Percentiles rank a stretch among this genome's conserved stretches.
phyloP scores from a whole-genome alignment of 2,888 invertebrate species.

The Nephrocerus scutellatus region DNA sequence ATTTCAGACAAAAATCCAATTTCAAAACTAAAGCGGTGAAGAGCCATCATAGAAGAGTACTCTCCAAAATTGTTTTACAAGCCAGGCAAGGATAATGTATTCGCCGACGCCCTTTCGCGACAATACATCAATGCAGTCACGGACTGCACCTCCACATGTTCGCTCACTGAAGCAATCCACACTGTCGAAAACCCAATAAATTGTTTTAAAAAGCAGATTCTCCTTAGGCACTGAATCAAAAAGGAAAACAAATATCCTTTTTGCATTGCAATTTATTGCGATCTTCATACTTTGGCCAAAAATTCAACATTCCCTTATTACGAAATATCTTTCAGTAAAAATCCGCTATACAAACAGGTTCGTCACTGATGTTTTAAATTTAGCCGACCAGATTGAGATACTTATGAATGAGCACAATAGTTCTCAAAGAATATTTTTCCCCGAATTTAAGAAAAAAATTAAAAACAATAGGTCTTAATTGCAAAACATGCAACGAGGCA shows the following conservation, averaged over 20 bases:
- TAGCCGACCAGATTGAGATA: constrained; percentile 17
- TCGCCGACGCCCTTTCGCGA: constrained; percentile 19
- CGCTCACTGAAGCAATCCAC: constrained; percentile 10
- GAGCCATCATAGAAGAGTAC: constrained; percentile 19
- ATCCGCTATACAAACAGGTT: constrained; percentile 12
- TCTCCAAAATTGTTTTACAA: constrained; percentile 17
- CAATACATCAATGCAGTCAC: constrained; percentile 13
- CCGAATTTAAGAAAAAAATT: too few relatives aligned
- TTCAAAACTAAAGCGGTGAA: constrained; percentile 19
- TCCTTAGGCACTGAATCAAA: constrained; percentile 8
- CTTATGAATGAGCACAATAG: constrained; percentile 4
- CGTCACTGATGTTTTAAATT: constrained; percentile 17
- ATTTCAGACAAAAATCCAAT: constrained; percentile 22
- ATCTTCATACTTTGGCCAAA: constrained; percentile 6
- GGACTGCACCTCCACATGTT: constrained; percentile 11
- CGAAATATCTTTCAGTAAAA: constrained; percentile 15
- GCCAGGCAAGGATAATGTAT: constrained; percentile 18
- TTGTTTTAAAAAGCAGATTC: constrained; percentile 17
- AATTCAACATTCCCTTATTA: constrained; percentile 11
- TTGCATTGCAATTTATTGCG: constrained; percentile 12
- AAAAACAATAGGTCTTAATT: too few relatives aligned
- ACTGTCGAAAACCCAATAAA: constrained; percentile 10
- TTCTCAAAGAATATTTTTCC: too few relatives aligned
- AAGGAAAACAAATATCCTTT: constrained; percentile 7
- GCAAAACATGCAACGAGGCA: too few relatives aligned